Base-by-base conservation (phyloP, 2,797 vertebrate species). In the Emys orbicularis region DNA sequence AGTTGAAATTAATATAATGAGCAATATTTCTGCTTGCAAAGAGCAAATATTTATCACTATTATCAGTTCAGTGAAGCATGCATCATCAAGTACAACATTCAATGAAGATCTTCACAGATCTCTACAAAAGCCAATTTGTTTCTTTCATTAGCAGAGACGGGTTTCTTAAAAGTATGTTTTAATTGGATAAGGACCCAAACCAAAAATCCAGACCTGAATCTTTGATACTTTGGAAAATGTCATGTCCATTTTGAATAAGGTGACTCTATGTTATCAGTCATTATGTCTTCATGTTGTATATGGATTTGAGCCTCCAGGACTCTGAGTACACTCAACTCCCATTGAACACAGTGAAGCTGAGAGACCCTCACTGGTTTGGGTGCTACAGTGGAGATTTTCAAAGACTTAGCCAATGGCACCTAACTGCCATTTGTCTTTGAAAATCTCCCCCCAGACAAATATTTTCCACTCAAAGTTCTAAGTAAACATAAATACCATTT, bases 401-500 rank as follows among this genome's bases (percentile, higher is more conserved):
- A 83, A 88, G 88, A 79, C 19, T 59, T 88, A 86, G 56, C 61
- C 83, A 90, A 0, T 16, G 34, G 79, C 56, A 89, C 31, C 13
- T 52, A n/a, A 2, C 15, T 93, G 95, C 79, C 11, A 19, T 37
- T 34, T 61, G 12, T 79, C 61, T 94, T 86, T 90, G 81, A 88
- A 91, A 84, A 84, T 54, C 16, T 84, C 56, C 76, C 52, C 76
- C 1, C 4, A 41, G 81, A 82, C 89, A 89, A 81, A 9, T 1
- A 3, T 81, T 86, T 94, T 77, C 72, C 27, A 84, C 7, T 84
- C 8, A 80, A 87, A 94, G 23, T 65, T 57, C 29, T 74, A 85
- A 80, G 65, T 83, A 15, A 87, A 54, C 15, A 23, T 6, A 44
- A 2, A 27, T 49, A 88, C 3, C 44, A 91, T 95, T 76, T 21